Base-by-base conservation (phyloP, 2,113 vertebrate genomes). In the Phocoena phocoena region DNA sequence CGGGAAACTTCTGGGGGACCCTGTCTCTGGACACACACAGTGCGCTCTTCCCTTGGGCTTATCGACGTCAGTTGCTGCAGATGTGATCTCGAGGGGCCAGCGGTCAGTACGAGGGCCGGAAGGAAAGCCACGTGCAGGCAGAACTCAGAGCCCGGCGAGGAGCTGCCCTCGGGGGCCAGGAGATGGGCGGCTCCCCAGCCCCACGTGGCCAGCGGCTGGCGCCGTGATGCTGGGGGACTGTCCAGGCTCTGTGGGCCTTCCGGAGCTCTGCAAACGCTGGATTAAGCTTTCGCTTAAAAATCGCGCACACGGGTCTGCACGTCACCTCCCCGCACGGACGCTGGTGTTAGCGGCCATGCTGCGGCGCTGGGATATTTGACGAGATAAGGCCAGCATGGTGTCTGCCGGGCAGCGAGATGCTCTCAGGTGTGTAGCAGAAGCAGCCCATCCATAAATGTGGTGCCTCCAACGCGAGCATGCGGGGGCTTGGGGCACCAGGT, bases 201-300 rank as follows among this genome's bases (percentile, higher is more conserved):
- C 2, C 1, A n/a, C 85, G 8, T 0, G 8, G 76, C 0, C 1
- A 44, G 50, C 5, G 1, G 33, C 4, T 26, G 33, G 38, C 25
- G 0, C 36, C 3, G 26, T 26, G 20, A 26, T 2, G 3, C 5
- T 14, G 9, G 18, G 38, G 4, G 8, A 2, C 76, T 2, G 25
- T 13, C 77, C 3, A 0, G 62, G 62, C 55, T 36, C 68, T 7
- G 25, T 31, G 53, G 26, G 41, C 68, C 60, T 88, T 36, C n/a
- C 17, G 0, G 44, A 65, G 63, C 31, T 3, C 67, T 33, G 2
- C 36, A n/a, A 36, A n/a, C 6, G 3, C 8, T 81, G 38, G 0
- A 63, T 26, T 33, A 58, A 58, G 33, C 44, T 31, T 47, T 63
- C 20, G 5, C 25, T 71, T 77, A 55, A 55, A 47, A 63, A 7